These are phyloP conservation scores for Huso huso DNA, from an alignment of 2,797 vertebrate genomes.

Conservation along the genomic window DNA sequence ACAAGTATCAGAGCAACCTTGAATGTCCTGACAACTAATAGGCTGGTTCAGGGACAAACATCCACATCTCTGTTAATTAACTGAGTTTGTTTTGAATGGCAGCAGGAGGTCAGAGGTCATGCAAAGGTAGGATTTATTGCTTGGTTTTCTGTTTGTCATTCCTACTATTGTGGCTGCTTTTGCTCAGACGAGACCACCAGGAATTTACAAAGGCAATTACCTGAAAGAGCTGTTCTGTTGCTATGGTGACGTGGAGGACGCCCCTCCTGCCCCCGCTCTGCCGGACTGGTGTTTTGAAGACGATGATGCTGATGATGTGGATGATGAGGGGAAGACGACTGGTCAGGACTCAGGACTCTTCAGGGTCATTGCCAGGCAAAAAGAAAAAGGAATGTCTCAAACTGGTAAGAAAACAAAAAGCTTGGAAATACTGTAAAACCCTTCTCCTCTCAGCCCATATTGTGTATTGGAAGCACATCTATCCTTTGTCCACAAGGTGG, in stretches of 20 bases:
- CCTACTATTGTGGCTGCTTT: constrained; percentile 83
- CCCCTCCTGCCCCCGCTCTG: constrained; percentile 75
- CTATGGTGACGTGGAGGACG: constrained; percentile 84
- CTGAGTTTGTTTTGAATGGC: too few species aligned
- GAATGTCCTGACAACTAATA: too few species aligned
- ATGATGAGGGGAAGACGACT: constrained; percentile 58
- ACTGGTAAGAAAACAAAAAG: constrained; percentile 60
- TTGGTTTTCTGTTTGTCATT: not conserved
- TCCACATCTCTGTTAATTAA: not conserved
- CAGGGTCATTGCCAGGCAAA: constrained; percentile 71
- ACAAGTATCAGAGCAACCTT: too few species aligned
- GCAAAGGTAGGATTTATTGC: not conserved
- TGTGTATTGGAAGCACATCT: constrained; percentile 5
- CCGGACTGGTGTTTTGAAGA: constrained; percentile 97
- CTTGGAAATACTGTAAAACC: not conserved
- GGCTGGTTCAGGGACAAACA: too few species aligned
- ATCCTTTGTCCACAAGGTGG: not conserved
- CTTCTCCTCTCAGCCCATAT: not conserved
- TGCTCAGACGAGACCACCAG: constrained; percentile 80
- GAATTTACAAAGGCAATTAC: constrained; percentile 97
- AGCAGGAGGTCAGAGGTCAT: not conserved
- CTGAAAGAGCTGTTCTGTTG: constrained; percentile 93
- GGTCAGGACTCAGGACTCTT: constrained; percentile 79
- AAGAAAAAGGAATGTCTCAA: constrained; percentile 91
- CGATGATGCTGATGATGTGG: constrained; percentile 69